phyloP scores from a whole-genome alignment of 1,140 invertebrate genomes.

The Heliconius melpomene region DNA sequence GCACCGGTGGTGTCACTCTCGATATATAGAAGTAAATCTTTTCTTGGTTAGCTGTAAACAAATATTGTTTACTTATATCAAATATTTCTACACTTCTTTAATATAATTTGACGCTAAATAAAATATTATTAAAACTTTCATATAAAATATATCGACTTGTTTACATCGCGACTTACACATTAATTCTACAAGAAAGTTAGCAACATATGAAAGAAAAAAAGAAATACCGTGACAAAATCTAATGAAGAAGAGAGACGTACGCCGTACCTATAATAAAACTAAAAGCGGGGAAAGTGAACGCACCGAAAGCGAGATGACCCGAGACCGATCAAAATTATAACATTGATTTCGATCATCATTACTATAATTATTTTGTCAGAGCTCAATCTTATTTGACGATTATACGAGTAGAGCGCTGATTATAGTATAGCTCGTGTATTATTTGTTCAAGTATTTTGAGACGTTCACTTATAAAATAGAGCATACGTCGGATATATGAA shows the following conservation, averaged over 20 bases:
- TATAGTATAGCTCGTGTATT: constrained; percentile 36
- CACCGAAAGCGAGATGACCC: constrained; percentile 59
- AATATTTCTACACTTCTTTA: no score
- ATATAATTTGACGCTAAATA: no score
- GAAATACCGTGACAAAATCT: constrained; percentile 48
- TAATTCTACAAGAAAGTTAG: neutral
- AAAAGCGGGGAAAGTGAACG: constrained; percentile 53
- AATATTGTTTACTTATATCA: no score
- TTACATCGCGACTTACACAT: neutral
- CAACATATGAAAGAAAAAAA: neutral
- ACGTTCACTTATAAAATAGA: neutral
- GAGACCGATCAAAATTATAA: constrained; percentile 68
- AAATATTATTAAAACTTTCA: neutral
- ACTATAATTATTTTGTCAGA: constrained; percentile 64
- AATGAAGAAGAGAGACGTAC: constrained; percentile 41
- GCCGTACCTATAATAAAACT: constrained; percentile 38
- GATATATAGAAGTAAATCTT: no score
- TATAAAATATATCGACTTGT: neutral
- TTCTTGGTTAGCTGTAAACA: no score
- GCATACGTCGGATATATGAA: neutral
- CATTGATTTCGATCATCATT: constrained; percentile 65
- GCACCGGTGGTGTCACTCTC: no score
- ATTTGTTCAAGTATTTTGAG: constrained; percentile 4
- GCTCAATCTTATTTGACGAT: constrained; percentile 43
- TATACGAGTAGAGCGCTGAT: constrained; percentile 14